Evolutionary conservation across 2,888 invertebrate species (phyloP).

Genomic region (Helleia helle): DNA sequence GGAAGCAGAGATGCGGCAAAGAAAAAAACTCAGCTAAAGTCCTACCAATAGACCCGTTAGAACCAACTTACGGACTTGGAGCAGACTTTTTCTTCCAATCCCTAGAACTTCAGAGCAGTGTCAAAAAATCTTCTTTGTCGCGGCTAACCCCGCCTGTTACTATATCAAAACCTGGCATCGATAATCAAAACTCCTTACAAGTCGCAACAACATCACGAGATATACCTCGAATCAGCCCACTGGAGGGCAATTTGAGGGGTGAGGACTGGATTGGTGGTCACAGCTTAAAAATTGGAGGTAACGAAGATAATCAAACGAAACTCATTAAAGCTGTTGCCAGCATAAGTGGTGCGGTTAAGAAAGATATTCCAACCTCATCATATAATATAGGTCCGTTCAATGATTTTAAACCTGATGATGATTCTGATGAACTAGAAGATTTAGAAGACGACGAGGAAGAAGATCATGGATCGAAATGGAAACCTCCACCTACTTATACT

Average conservation of each 20-base stretch:
- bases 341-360: conserved; percentile 71
- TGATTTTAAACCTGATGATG: conserved; percentile 55
- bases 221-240: conserved; percentile 48
- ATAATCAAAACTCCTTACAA: conserved; percentile 37
- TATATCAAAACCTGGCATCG: conserved; percentile 40
- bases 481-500: conserved; percentile 72
- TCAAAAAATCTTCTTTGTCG: conserved; percentile 72
- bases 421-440: conserved; percentile 74
- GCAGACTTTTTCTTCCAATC: conserved; percentile 92
- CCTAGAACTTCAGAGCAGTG: conserved; percentile 83
- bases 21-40: conserved; percentile 38
- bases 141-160: conserved; percentile 62
- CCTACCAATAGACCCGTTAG: conserved; percentile 48
- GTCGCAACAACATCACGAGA: conserved; percentile 50
- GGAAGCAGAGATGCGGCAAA: conserved; percentile 80
- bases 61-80: conserved; percentile 76
- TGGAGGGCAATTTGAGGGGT: conserved; percentile 62
- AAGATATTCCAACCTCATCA: conserved; percentile 55
- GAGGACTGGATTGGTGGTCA: conserved; percentile 77
- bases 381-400: conserved; percentile 51
- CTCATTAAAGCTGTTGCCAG: conserved; percentile 78
- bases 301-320: conserved; percentile 75
- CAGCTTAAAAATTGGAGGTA: conserved; percentile 67
- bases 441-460: conserved; percentile 75
- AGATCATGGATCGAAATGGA: conserved; percentile 83